Percentiles rank a stretch among this genome's conserved stretches.
These are phyloP conservation scores for Polypterus bichir DNA, from an alignment of 2,113 vertebrate species.

Conservation along the genomic window DNA sequence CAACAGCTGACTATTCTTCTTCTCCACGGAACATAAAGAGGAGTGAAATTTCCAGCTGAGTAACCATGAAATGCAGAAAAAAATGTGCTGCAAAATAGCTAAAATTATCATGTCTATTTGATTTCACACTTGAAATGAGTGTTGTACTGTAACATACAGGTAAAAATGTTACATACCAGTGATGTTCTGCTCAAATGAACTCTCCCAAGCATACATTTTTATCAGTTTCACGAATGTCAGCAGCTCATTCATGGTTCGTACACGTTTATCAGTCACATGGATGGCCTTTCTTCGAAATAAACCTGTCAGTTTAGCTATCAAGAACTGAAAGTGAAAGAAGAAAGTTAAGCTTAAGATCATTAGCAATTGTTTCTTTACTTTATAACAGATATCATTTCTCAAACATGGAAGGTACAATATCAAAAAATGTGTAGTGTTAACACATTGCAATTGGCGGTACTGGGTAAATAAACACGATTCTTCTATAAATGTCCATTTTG, in stretches of 20 bases:
- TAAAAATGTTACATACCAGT: conserved; percentile 29
- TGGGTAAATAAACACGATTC: too few species aligned
- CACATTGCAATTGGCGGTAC: too few species aligned
- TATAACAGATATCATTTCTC: too few species aligned
- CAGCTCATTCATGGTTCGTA: conserved; percentile 62
- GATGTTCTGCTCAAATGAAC: conserved; percentile 48
- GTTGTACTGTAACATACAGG: neutral
- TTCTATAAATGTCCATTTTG: too few species aligned
- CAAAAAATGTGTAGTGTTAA: too few species aligned
- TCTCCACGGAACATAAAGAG: too few species aligned
- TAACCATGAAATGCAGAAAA: neutral
- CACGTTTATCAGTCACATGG: conserved; percentile 43
- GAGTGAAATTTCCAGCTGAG: too few species aligned
- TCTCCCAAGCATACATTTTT: conserved; percentile 68
- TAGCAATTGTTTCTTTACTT: neutral
- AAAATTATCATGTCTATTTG: neutral
- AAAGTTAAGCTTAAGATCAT: neutral
- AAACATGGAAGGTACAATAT: too few species aligned
- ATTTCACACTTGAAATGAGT: neutral
- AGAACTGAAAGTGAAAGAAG: conserved; percentile 35
- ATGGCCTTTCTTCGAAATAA: conserved; percentile 40
- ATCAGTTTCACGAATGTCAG: conserved; percentile 67
- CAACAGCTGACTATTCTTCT: too few species aligned
- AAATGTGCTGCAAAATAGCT: neutral
- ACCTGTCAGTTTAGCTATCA: conserved; percentile 43